phyloP scores from a whole-genome alignment of 2,888 invertebrate genomes.

The Celastrina argiolus region DNA sequence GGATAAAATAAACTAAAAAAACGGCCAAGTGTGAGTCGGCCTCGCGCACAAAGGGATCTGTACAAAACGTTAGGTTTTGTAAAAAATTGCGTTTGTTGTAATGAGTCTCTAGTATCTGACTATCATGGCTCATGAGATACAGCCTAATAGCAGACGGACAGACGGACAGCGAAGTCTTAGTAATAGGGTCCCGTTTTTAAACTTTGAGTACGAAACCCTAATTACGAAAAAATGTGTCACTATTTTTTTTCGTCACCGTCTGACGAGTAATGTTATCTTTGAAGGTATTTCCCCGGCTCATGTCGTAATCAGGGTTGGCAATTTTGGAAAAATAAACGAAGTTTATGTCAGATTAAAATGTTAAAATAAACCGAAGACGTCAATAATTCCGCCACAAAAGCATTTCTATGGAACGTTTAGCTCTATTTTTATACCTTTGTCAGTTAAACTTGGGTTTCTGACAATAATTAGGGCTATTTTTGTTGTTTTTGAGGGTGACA shows the following conservation, averaged over 20 bases:
- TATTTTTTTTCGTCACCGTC: constrained; percentile 18
- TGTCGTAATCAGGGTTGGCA: constrained; percentile 33
- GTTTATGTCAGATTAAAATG: background rate
- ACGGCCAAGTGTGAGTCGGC: too few species aligned
- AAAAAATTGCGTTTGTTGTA: too few species aligned
- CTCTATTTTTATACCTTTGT: background rate
- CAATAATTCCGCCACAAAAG: background rate
- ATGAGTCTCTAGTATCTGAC: too few species aligned
- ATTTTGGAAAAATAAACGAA: background rate
- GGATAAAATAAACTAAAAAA: background rate
- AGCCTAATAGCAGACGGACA: too few species aligned
- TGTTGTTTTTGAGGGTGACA: background rate
- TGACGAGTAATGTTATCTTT: constrained; percentile 32
- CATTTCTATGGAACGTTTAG: background rate
- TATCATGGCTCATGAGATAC: too few species aligned
- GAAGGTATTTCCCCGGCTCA: constrained; percentile 40
- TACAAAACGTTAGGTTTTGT: too few species aligned
- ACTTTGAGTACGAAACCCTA: too few species aligned
- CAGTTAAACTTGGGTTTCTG: background rate
- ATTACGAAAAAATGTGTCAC: constrained; percentile 18
- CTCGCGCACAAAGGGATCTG: too few species aligned
- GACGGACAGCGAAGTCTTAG: too few species aligned
- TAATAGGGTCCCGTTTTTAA: too few species aligned
- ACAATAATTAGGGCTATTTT: background rate
- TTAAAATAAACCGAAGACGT: background rate